Evolutionary conservation across 2,888 invertebrate genomes (phyloP), one percentile per base, ranked within the genome.

Genomic region (Acanthopleura granulata): DNA sequence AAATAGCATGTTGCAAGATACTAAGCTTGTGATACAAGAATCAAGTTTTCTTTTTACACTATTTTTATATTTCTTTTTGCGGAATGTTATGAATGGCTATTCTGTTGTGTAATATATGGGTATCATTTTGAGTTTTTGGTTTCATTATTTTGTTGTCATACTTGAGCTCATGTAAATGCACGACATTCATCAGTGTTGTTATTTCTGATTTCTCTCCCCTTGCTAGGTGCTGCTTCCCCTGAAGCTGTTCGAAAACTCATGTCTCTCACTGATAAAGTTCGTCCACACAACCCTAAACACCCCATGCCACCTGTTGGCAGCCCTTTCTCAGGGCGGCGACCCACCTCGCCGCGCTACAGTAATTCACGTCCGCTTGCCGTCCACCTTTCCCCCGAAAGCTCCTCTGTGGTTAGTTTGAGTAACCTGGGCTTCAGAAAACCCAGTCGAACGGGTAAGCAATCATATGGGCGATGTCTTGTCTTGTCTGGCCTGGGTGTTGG

Each of bases 211-310:
- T 72, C 72, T 70, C 50, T 73, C 74, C 75, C 81, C 66, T 12
- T 66, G 66, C n/a, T 72, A 93, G 95, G 97, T 81, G 95, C 98
- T 62, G 97, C 97, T 62, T 98, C 98, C 18, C 99, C 99, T 27
- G 98, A 98, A 91, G 97, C 98, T 14, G 97, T 99, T 25, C 94
- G 97, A 85, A 99, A 99, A 91, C 93, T 99, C 89, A 92, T 99
- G 83, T 95, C 98, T 12, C 92, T 99, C 49, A 96, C 91, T 18
- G 92, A 92, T 79, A 89, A 89, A 81, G 88, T 88, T 18, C 86
- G 86, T 72, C 89, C 89, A 62, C 88, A 88, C 79, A 88, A 89
- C 78, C 85, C 86, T 74, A 88, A 88, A 82, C 82, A 83, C 70
- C 83, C 85, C 74, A 81, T 84, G 51, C 82, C 85, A 66, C 77